A percentile compares a stretch with the other conserved stretches of the same genome.
Conservation (phyloP, 2,888 invertebrate species). For the Sminthurinus aureus region DNA sequence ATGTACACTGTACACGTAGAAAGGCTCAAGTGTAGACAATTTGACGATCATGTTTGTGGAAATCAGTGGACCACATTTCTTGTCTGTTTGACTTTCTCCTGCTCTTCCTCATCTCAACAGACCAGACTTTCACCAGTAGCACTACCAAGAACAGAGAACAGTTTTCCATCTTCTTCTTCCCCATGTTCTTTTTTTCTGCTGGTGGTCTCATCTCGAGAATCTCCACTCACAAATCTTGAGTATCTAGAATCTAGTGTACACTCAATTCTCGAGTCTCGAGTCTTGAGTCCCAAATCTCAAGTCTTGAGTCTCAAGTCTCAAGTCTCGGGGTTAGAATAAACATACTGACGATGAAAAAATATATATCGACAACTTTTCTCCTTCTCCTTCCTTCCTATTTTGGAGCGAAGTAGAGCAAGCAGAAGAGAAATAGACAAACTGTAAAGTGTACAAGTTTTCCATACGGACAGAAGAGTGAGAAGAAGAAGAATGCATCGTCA, state of each 20-base stretch:
- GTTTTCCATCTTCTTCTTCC: too few species aligned
- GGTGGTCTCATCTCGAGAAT: too few species aligned
- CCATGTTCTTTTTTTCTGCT: too few species aligned
- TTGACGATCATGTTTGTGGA: constrained; percentile 50
- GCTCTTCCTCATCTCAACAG: constrained; percentile 7
- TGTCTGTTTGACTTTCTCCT: constrained; percentile 46
- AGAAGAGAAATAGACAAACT: too few species aligned
- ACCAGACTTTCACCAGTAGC: neutral
- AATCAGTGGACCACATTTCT: constrained; percentile 46
- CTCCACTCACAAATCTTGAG: too few species aligned
- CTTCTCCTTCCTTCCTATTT: constrained; percentile 43
- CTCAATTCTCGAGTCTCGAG: neutral
- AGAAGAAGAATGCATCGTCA: neutral
- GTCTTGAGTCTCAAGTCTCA: neutral
- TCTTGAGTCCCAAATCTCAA: neutral
- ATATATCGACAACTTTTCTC: constrained; percentile 41
- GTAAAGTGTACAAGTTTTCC: too few species aligned
- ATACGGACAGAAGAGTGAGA: neutral
- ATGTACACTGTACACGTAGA: too few species aligned
- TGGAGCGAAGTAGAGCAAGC: constrained; percentile 19
- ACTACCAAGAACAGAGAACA: too few species aligned
- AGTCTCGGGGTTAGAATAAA: constrained; percentile 24
- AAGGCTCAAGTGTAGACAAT: constrained; percentile 37
- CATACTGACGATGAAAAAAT: constrained; percentile 12
- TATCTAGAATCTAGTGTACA: too few species aligned